Evolutionary conservation across 2,113 vertebrate genomes (phyloP).

Genomic region (Apodemus speciosus): DNA sequence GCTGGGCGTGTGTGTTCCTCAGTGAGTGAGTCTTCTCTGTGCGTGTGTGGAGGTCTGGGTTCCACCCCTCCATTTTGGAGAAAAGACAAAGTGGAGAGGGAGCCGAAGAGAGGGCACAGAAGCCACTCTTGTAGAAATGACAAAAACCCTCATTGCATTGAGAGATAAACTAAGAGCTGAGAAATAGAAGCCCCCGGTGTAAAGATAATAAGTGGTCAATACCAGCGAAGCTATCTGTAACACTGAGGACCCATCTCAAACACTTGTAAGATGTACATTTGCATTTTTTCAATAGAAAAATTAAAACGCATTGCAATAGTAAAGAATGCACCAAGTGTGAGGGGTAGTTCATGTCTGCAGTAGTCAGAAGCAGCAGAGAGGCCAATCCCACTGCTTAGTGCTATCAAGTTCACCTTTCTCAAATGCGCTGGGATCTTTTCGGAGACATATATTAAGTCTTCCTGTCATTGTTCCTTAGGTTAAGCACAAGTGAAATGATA

Average conservation of each 20-base stretch:
- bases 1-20: too few relatives aligned
- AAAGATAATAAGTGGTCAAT: not conserved
- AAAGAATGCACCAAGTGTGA: not conserved
- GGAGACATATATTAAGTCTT: not conserved
- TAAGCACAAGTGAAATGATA: not conserved
- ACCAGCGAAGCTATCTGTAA: not conserved
- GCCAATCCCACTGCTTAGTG: not conserved
- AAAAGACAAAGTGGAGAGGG: not conserved
- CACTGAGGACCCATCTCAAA: not conserved
- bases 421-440: not conserved
- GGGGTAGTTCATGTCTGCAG: not conserved
- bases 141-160: not conserved
- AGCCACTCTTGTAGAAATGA: not conserved
- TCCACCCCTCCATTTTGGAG: too few relatives aligned
- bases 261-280: not conserved
- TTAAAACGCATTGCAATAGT: not conserved
- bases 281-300: not conserved
- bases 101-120: not conserved
- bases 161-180: constrained; percentile 11
- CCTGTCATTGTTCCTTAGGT: not conserved
- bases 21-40: not conserved
- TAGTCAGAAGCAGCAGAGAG: not conserved
- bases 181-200: not conserved
- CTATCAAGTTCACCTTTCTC: not conserved
- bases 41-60: not conserved